Percentiles rank a stretch among this genome's conserved stretches.
Evolutionary conservation across 2,888 invertebrate species (phyloP).

Genomic region (Drosophila aldrichi): DNA sequence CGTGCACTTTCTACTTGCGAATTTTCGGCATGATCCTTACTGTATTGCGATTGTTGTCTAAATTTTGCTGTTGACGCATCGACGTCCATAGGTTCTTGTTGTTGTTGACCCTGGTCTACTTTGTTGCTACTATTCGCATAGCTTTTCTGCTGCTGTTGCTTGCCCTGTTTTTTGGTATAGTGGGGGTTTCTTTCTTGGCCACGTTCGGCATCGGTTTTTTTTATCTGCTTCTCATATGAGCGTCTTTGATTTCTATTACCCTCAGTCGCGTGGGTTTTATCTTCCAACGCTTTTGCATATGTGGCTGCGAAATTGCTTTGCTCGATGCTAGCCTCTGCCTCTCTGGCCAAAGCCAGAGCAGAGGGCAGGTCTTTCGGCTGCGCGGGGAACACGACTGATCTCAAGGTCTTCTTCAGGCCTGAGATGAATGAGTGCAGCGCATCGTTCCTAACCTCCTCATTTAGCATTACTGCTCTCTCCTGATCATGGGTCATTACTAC

Average conservation of each 20-base stretch:
- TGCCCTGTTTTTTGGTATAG: neutral
- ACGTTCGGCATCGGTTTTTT: neutral
- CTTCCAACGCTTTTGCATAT: no score
- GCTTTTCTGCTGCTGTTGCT: neutral
- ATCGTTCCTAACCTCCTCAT: slow-evolving; percentile 1
- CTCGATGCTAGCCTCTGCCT: no score
- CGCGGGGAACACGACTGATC: slow-evolving; percentile 1
- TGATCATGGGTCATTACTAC: neutral
- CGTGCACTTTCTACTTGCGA: neutral
- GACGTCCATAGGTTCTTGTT: neutral
- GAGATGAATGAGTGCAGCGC: neutral
- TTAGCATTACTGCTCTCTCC: slow-evolving; percentile 1
- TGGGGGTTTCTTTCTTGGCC: neutral
- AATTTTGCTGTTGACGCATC: neutral
- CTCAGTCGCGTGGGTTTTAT: no score
- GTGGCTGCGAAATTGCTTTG: no score
- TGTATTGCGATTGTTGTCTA: neutral
- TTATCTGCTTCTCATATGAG: neutral
- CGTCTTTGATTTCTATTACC: neutral
- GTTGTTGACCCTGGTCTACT: neutral
- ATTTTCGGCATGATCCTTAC: neutral
- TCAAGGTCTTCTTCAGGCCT: slow-evolving; percentile 1
- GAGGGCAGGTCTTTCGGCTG: slow-evolving; percentile 3
- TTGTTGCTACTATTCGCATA: neutral
- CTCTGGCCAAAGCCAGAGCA: neutral